These are phyloP conservation scores for Pocillopora damicornis DNA, from an alignment of 64 coral and sea anemone genomes.

Conservation along the genomic window DNA sequence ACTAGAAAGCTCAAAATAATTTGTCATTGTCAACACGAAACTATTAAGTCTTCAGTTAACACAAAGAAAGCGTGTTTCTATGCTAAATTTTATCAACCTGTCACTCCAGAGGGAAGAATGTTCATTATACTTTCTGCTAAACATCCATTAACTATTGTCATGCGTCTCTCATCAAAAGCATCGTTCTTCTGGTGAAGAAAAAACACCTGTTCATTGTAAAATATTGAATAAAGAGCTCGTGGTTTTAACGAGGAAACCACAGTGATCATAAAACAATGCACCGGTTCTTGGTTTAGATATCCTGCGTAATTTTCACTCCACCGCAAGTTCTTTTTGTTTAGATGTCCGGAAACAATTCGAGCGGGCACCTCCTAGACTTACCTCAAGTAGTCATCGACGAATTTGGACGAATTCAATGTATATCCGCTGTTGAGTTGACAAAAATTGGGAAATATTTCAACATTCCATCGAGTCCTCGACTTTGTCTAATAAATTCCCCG, in stretches of 20 bases:
- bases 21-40: too few relatives aligned
- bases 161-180: not conserved
- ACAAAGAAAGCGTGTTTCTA: not conserved
- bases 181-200: not conserved
- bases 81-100: not conserved
- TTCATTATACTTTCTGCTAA: not conserved
- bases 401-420: too few relatives aligned
- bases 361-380: not conserved
- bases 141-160: not conserved
- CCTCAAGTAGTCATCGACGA: not conserved
- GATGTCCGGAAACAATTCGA: not conserved
- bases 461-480: too few relatives aligned
- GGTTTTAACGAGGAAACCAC: not conserved
- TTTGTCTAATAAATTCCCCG: too few relatives aligned
- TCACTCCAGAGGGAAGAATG: not conserved
- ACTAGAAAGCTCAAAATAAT: too few relatives aligned
- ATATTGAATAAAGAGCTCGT: not conserved
- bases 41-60: not conserved
- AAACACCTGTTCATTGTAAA: not conserved
- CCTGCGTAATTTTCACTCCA: not conserved
- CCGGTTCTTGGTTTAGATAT: not conserved
- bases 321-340: not conserved
- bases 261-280: not conserved
- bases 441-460: too few relatives aligned
- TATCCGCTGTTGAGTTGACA: too few relatives aligned